phyloP scores from a whole-genome alignment of 2,888 invertebrate genomes.

The Sesamia inferens region DNA sequence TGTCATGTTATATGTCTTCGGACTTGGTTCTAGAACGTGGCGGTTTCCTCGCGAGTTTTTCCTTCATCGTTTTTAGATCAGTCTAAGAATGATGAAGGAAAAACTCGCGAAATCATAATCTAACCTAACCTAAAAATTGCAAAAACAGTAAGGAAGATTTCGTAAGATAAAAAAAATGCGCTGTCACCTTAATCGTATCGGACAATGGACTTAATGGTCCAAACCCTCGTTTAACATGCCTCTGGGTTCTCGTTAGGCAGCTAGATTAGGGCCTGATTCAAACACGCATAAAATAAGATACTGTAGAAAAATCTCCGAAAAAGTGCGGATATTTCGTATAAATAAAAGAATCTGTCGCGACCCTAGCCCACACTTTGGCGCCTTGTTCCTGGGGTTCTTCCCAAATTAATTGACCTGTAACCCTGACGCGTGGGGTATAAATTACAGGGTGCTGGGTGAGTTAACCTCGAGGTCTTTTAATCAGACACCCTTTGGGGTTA shows the following conservation, averaged over 20 bases:
- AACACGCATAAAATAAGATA: neutral
- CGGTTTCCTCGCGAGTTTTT: neutral
- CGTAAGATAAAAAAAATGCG: no score
- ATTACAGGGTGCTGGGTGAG: constrained; percentile 36
- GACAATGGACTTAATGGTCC: neutral
- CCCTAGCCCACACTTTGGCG: constrained; percentile 12
- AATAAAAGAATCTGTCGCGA: neutral
- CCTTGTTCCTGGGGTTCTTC: constrained; percentile 19
- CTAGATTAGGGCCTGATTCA: neutral
- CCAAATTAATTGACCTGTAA: constrained; percentile 62
- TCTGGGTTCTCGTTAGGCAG: neutral
- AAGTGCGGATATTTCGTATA: constrained; percentile 6
- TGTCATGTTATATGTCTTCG: neutral
- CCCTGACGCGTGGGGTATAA: constrained; percentile 52
- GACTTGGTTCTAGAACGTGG: neutral
- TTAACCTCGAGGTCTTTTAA: constrained; percentile 57
- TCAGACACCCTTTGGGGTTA: constrained; percentile 41
- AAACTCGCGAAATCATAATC: no score
- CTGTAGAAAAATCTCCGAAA: neutral
- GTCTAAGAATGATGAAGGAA: no score
- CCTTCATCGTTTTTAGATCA: neutral
- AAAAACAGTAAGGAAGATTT: no score
- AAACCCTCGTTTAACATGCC: neutral
- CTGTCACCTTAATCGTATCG: neutral
- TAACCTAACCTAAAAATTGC: no score